Percentiles rank a stretch among this genome's conserved stretches.
phyloP scores from a whole-genome alignment of 2,888 invertebrate genomes.

The Ellobium chinense region DNA sequence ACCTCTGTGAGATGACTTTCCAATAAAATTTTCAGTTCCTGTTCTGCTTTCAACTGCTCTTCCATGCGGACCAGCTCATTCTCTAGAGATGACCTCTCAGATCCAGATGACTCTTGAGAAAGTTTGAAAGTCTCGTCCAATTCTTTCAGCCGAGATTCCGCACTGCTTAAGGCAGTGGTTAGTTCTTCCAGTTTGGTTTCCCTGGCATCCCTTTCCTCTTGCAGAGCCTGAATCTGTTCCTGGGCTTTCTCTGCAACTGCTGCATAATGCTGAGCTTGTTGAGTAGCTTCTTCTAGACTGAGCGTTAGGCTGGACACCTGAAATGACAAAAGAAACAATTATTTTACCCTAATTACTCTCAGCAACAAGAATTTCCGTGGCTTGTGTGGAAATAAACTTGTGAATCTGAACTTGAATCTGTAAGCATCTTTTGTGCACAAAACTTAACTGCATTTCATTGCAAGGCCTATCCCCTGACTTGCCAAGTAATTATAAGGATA shows the following conservation, averaged over 20 bases:
- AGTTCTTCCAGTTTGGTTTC: conserved; percentile 13
- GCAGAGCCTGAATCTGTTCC: conserved; percentile 42
- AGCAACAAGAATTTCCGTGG: no score
- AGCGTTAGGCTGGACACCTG: conserved; percentile 27
- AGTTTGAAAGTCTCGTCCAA: neutral
- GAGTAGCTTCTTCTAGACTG: conserved; percentile 37
- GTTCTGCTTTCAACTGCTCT: conserved; percentile 6
- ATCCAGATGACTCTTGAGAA: neutral
- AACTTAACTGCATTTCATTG: no score
- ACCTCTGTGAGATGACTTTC: neutral
- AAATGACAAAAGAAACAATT: neutral
- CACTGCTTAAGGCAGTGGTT: conserved; percentile 11
- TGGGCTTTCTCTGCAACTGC: conserved; percentile 43
- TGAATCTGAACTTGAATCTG: no score
- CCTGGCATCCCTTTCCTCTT: conserved; percentile 15
- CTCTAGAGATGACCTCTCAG: neutral
- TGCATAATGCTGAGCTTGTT: conserved; percentile 48
- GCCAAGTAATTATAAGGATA: no score
- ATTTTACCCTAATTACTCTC: no score
- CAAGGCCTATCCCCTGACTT: no score
- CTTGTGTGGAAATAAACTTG: no score
- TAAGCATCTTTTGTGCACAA: no score
- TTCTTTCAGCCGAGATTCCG: conserved; percentile 9
- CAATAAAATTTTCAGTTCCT: neutral
- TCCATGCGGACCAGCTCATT: neutral